Base-by-base conservation (phyloP, 2,888 invertebrate genomes). In the Neocrepidodera transversa region DNA sequence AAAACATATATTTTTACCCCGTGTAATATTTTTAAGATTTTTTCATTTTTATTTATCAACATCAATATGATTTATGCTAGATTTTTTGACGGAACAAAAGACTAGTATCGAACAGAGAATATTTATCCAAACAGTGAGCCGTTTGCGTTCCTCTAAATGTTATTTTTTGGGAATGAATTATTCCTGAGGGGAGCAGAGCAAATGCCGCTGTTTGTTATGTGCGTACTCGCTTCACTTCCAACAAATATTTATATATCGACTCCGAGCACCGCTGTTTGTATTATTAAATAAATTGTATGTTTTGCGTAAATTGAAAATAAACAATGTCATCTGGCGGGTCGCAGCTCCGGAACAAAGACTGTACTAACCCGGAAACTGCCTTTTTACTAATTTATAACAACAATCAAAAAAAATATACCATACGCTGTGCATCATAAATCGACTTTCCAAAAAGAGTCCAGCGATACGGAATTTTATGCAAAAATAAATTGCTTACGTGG, bases 301-400 rank as follows among this genome's bases (percentile, higher is more conserved):
- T 52, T 47, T 58, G 52, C 47, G 58, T 52, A 40, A 58, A 45
- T 58, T 51, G 52, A 58, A 58, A 52, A 58, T 58, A 52, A 58
- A 58, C 58, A 58, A 52, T 47, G 35, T 45, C 35, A 45, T 47
- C 45, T 45, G 45, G 23, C 17, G 32, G 45, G 45, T 35, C 53
- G 36, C 45, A 20, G 10, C 36, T 20, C 23, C 20, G 2, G n/a
- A 45, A 45, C 17, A 45, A 13, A 43, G 20, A n/a, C n/a, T n/a
- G n/a, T n/a, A n/a, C n/a, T n/a, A n/a, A n/a, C n/a, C n/a, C n/a
- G n/a, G n/a, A n/a, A n/a, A n/a, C n/a, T n/a, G n/a, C n/a, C n/a
- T n/a, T n/a, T n/a, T n/a, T n/a, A n/a, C n/a, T n/a, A n/a, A n/a
- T n/a, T n/a, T n/a, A n/a, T n/a, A n/a, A n/a, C n/a, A n/a, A n/a